These are phyloP conservation scores for Atta colombica DNA, from an alignment of 1,140 invertebrate species.

Conservation along the genomic window DNA sequence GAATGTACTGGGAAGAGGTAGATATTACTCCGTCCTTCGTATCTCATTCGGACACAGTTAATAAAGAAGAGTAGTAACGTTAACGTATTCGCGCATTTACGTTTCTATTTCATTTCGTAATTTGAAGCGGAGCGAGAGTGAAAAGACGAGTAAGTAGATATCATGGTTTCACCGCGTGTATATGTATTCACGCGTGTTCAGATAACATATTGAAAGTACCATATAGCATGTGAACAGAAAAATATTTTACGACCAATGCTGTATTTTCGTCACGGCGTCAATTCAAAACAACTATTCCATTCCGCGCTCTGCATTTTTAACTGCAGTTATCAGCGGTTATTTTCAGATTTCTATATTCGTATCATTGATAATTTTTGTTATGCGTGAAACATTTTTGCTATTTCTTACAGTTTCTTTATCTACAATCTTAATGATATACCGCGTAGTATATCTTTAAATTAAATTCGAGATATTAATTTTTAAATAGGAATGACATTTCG, in stretches of 20 bases:
- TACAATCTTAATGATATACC: too few relatives aligned
- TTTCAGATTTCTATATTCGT: not conserved
- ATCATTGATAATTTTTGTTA: not conserved
- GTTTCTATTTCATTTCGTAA: slow-evolving; percentile 62
- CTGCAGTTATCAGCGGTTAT: not conserved
- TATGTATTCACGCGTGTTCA: not conserved
- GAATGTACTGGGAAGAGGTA: slow-evolving; percentile 2
- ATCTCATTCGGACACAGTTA: slow-evolving; percentile 39
- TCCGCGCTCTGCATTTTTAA: not conserved
- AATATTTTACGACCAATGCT: slow-evolving; percentile 7
- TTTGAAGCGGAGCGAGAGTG: slow-evolving; percentile 41
- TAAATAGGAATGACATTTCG: too few relatives aligned
- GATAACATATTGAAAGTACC: slow-evolving; percentile 28
- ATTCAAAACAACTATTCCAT: not conserved
- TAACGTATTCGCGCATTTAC: slow-evolving; percentile 33
- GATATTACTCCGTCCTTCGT: slow-evolving; percentile 30
- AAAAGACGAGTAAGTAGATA: slow-evolving; percentile 47
- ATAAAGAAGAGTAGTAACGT: slow-evolving; percentile 58
- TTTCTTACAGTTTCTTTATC: not conserved
- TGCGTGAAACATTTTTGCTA: not conserved
- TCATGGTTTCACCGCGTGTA: not conserved
- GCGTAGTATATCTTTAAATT: too few relatives aligned
- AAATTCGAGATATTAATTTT: too few relatives aligned
- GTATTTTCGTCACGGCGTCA: not conserved
- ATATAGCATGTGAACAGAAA: slow-evolving; percentile 7